Conservation (phyloP, 1,140 invertebrate genomes). For the Drosophila gunungcola region DNA sequence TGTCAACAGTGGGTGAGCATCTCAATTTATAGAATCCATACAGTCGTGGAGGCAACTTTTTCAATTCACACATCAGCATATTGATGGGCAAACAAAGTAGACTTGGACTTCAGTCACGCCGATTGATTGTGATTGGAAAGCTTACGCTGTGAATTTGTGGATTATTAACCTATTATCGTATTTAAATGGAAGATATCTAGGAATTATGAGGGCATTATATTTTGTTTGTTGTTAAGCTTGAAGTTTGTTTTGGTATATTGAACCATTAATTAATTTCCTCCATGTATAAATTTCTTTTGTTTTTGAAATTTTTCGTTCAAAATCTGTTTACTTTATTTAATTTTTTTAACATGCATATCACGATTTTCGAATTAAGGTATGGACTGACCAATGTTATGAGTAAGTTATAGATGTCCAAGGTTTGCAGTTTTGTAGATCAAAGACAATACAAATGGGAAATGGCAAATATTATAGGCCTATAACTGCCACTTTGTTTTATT, state of each 20-base stretch:
- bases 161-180: not conserved
- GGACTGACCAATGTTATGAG: constrained; percentile 24
- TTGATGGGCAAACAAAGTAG: constrained; percentile 25
- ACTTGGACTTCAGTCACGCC: constrained; percentile 52
- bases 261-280: constrained; percentile 26
- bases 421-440: constrained; percentile 19
- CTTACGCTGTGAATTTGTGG: not conserved
- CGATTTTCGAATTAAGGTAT: constrained; percentile 4
- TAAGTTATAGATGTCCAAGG: constrained; percentile 22
- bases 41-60: constrained; percentile 43
- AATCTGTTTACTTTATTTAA: not conserved
- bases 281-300: constrained; percentile 22
- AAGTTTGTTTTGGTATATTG: constrained; percentile 17
- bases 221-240: constrained; percentile 1
- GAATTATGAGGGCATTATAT: not conserved
- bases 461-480: constrained; percentile 11
- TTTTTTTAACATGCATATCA: constrained; percentile 8
- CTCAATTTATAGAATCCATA: constrained; percentile 23
- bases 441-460: constrained; percentile 23
- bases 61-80: constrained; percentile 59
- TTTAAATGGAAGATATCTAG: not conserved
- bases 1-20: constrained; percentile 48
- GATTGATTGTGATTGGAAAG: constrained; percentile 47
- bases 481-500: constrained; percentile 1
- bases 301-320: not conserved